Percentiles rank a stretch among this genome's conserved stretches.
Conservation (phyloP, 2,113 vertebrate species). For the Pyrgilauda ruficollis region DNA sequence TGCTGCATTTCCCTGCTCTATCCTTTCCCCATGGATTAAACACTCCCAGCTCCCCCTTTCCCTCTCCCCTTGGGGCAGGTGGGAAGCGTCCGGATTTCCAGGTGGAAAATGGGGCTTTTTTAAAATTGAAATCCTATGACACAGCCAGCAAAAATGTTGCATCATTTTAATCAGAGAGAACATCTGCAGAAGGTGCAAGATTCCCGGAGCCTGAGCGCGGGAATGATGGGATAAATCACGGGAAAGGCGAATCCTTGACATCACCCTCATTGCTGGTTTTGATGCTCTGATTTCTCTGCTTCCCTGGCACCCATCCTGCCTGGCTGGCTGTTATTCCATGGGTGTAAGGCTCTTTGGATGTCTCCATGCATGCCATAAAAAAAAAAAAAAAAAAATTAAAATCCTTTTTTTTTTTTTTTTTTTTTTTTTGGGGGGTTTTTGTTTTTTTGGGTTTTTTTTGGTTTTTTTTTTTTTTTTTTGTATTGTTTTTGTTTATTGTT, state of each 20-base stretch:
- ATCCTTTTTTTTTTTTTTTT: too few relatives aligned
- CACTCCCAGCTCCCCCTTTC: background rate
- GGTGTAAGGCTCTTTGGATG: background rate
- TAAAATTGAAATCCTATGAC: background rate
- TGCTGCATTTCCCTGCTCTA: background rate
- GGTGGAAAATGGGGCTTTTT: background rate
- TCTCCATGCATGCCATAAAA: background rate
- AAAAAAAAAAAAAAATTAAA: background rate
- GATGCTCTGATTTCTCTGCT: background rate
- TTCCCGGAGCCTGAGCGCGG: background rate
- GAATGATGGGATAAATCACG: background rate
- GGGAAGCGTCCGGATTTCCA: background rate
- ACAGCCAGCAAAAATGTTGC: background rate
- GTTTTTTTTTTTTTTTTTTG: too few relatives aligned
- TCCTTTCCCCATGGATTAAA: background rate
- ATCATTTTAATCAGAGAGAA: conserved; percentile 35
- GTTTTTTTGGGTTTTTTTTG: too few relatives aligned
- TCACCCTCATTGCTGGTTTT: background rate
- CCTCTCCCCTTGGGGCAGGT: background rate
- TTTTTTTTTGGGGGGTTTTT: too few relatives aligned
- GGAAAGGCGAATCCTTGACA: conserved; percentile 25
- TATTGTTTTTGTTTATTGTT: background rate
- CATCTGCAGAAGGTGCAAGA: conserved; percentile 56
- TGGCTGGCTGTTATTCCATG: background rate
- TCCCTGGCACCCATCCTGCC: background rate